A percentile compares a stretch with the other conserved stretches of the same genome.
Evolutionary conservation across 2,797 vertebrate species (phyloP).

Genomic region (Taeniopygia guttata): DNA sequence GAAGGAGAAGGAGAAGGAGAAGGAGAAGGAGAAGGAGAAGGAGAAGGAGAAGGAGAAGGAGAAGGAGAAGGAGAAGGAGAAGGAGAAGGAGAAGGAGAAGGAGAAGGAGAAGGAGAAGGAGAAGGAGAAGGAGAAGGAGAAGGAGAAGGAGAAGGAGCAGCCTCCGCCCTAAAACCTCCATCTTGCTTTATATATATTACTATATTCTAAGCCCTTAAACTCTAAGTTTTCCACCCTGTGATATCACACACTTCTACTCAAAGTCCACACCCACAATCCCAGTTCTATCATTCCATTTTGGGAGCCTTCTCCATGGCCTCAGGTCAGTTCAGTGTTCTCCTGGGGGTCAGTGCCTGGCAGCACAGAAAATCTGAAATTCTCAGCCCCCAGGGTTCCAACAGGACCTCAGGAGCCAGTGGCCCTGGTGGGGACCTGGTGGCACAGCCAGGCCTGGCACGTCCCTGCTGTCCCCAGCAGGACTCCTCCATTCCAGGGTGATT

Average conservation of each 20-base stretch:
- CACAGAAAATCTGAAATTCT: background rate
- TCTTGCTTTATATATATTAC: background rate
- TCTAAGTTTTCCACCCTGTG: background rate
- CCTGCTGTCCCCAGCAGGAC: background rate
- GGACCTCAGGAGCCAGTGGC: accelerated
- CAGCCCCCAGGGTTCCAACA: background rate
- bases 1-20: no score
- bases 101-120: no score
- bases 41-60: no score
- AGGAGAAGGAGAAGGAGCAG: background rate
- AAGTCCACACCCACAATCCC: background rate
- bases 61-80: no score
- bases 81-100: no score
- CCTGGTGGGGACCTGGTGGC: background rate
- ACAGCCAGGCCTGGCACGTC: background rate
- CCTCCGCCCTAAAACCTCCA: background rate
- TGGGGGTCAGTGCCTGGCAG: background rate
- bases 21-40: no score
- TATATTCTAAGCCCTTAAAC: background rate
- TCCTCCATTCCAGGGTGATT: background rate
- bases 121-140: background rate
- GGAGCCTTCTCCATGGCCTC: background rate
- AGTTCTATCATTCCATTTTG: background rate
- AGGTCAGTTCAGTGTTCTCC: background rate
- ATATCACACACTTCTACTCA: background rate